Evolutionary conservation across 1,140 invertebrate genomes (phyloP), one percentile per base, ranked within the genome.

Genomic region (Pomacea maculata): DNA sequence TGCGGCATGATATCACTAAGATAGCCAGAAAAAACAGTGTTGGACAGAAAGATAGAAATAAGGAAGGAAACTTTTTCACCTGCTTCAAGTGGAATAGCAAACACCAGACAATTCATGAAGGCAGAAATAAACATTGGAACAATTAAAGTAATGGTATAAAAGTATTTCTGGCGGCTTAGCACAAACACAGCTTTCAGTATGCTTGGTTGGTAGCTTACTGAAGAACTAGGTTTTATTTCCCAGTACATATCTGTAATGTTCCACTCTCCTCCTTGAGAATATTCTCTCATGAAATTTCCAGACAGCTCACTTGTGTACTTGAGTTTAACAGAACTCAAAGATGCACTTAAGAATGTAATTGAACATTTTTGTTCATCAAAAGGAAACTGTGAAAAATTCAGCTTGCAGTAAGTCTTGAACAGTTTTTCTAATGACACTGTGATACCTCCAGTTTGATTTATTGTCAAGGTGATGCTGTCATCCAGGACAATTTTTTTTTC

Each of bases 1-100:
- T 29, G 73, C 6, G 73, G 73, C 73, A 75, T 75, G n/a, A 75
- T 54, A 15, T 55, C 73, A 57, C 57, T 75, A 54, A 75, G n/a
- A 52, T 52, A 75, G 25, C 71, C 52, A 52, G 29, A 17, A 34
- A 70, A 70, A 34, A 70, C 67, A 25, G 67, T 70, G 67, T 70
- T 70, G 67, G 67, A 70, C n/a, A 70, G 21, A 34, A 70, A 70
- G 21, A 70, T 70, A 21, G 67, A 70, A 34, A 70, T 70, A 34
- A 70, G 67, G 11, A 70, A 70, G 12, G 67, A 70, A 34, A 70
- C 29, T 34, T 34, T 70, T 70, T 70, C 67, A 25, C 67, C 67
- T 25, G 67, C 21, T 12, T 70, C 0, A 12, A 21, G 67, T 34
- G 67, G 67, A 21, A 70, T 70, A 34, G 29, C 9, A 70, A 70